Evolutionary conservation across 2,888 invertebrate genomes (phyloP).

Genomic region (Alentia gelatinosa): DNA sequence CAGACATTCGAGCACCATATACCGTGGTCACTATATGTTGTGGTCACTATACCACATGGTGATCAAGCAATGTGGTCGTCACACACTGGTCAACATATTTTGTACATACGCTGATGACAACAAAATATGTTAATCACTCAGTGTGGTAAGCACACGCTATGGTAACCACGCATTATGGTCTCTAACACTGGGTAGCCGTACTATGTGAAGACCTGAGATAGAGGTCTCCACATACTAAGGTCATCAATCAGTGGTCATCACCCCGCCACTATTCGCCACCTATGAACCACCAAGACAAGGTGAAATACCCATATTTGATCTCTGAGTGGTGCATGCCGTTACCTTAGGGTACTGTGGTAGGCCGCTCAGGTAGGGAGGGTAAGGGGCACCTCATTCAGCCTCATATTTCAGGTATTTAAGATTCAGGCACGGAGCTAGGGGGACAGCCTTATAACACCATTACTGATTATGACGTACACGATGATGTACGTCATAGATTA

Average conservation of each 20-base stretch:
- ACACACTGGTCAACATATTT: too few relatives aligned
- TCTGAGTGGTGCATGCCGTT: not conserved
- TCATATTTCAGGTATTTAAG: not conserved
- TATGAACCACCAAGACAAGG: not conserved
- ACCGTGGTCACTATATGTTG: not conserved
- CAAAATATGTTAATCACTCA: not conserved
- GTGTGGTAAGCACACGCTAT: not conserved
- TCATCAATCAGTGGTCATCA: not conserved
- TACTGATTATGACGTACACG: too few relatives aligned
- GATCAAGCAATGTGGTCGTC: not conserved
- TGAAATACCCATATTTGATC: not conserved
- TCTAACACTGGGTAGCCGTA: not conserved
- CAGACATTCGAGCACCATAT: too few relatives aligned
- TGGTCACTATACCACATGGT: not conserved
- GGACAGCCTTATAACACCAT: not conserved
- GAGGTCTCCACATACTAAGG: not conserved
- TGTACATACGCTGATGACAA: too few relatives aligned
- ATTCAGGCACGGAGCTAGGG: not conserved
- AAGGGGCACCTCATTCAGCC: not conserved
- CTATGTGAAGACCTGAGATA: not conserved
- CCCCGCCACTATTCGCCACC: not conserved
- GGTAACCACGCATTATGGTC: not conserved
- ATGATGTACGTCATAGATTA: too few relatives aligned
- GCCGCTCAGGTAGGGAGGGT: not conserved
- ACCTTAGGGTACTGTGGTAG: too few relatives aligned